Percentiles rank a stretch among this genome's conserved stretches.
Evolutionary conservation across 2,113 vertebrate genomes (phyloP).

Genomic region (Hippotragus niger): DNA sequence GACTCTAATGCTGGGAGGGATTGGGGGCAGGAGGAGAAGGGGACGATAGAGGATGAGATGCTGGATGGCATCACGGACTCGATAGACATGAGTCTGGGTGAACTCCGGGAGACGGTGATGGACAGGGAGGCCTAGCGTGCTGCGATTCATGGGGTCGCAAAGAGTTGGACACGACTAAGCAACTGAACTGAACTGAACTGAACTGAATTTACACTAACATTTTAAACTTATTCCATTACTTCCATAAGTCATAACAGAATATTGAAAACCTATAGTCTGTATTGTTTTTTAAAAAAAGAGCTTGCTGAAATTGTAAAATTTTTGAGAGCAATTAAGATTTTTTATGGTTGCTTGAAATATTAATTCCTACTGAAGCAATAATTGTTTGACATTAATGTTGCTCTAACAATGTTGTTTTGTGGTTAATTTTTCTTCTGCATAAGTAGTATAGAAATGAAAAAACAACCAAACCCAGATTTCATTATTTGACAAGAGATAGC

Average conservation of each 20-base stretch:
- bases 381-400: neutral
- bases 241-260: neutral
- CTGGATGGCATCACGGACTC: too few relatives aligned
- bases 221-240: neutral
- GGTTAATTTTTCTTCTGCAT: neutral
- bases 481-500: conserved; percentile 1
- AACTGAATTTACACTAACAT: neutral
- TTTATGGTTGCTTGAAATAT: neutral
- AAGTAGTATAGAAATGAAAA: neutral
- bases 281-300: neutral
- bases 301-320: neutral
- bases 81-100: rapidly evolving
- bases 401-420: neutral
- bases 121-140: too few relatives aligned
- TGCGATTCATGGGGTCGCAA: too few relatives aligned
- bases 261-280: neutral
- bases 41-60: too few relatives aligned
- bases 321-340: neutral
- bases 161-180: too few relatives aligned
- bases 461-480: neutral
- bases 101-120: too few relatives aligned
- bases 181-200: too few relatives aligned
- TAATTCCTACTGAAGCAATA: neutral
- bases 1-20: too few relatives aligned
- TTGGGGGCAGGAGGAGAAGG: too few relatives aligned